A percentile compares a stretch with the other conserved stretches of the same genome.
Conservation (phyloP, 2,113 vertebrate genomes). For the Isichthys henryi region DNA sequence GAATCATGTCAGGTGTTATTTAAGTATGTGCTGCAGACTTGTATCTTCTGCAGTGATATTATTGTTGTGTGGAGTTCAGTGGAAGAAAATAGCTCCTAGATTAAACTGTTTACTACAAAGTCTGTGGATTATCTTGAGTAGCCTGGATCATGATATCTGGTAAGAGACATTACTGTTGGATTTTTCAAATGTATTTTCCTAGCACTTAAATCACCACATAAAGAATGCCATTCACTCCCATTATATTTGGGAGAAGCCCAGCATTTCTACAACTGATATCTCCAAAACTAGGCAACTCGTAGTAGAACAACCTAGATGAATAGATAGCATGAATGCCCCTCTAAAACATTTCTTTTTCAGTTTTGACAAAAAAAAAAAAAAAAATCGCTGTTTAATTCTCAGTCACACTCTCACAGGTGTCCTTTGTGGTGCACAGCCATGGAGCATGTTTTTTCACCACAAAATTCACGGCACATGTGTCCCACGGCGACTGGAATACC, state of each 20-base stretch:
- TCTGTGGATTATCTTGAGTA: too few species aligned
- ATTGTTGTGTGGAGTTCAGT: background rate
- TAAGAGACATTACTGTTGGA: background rate
- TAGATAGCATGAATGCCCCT: background rate
- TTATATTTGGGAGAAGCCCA: background rate
- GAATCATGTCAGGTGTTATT: background rate
- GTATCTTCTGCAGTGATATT: background rate
- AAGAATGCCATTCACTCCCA: background rate
- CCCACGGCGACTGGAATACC: background rate
- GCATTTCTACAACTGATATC: background rate
- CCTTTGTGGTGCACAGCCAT: background rate
- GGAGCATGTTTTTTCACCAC: background rate
- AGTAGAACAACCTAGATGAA: background rate
- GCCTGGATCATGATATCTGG: background rate
- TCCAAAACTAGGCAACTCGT: background rate
- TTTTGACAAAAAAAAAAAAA: background rate
- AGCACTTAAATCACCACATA: background rate
- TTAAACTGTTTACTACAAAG: background rate
- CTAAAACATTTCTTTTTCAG: background rate
- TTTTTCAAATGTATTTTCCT: background rate
- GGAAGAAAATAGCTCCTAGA: background rate
- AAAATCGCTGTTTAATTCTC: background rate
- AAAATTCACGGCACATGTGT: background rate
- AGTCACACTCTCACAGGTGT: background rate
- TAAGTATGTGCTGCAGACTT: background rate